Evolutionary conservation across 2,888 invertebrate genomes (phyloP).

Genomic region (Drosophila mettleri): DNA sequence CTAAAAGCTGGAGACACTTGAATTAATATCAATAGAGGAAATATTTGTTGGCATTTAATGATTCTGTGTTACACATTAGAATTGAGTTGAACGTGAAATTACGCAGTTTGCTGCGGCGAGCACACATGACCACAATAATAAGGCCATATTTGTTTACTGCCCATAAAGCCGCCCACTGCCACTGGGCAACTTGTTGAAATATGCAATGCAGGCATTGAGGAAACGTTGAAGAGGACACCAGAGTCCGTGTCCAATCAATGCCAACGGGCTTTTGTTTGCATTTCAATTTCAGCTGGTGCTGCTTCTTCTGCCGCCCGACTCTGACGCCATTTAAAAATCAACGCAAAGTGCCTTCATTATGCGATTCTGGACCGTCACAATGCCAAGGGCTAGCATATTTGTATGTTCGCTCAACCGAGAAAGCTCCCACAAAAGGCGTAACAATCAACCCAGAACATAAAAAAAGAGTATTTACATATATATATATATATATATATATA

Average conservation of each 20-base stretch:
- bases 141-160: slow-evolving; percentile 53
- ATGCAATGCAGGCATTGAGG: slow-evolving; percentile 37
- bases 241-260: slow-evolving; percentile 65
- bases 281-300: slow-evolving; percentile 45
- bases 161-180: slow-evolving; percentile 44
- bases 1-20: neutral
- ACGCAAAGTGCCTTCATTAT: slow-evolving; percentile 78
- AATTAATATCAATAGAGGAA: slow-evolving; percentile 13
- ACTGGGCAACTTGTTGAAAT: slow-evolving; percentile 61
- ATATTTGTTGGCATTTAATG: slow-evolving; percentile 18
- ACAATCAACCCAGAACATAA: slow-evolving; percentile 57
- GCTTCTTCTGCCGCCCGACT: slow-evolving; percentile 20
- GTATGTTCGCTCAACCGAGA: slow-evolving; percentile 39
- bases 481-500: slow-evolving; percentile 1
- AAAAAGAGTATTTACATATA: slow-evolving; percentile 11
- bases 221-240: neutral
- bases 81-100: slow-evolving; percentile 33
- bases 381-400: slow-evolving; percentile 65
- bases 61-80: slow-evolving; percentile 37
- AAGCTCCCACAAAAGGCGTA: slow-evolving; percentile 61
- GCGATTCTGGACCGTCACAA: slow-evolving; percentile 49
- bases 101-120: slow-evolving; percentile 45
- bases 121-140: slow-evolving; percentile 57
- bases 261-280: slow-evolving; percentile 69
- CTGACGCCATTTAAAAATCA: slow-evolving; percentile 74